Evolutionary conservation across 2,888 invertebrate species (phyloP).

Genomic region (Tenthredo livida): DNA sequence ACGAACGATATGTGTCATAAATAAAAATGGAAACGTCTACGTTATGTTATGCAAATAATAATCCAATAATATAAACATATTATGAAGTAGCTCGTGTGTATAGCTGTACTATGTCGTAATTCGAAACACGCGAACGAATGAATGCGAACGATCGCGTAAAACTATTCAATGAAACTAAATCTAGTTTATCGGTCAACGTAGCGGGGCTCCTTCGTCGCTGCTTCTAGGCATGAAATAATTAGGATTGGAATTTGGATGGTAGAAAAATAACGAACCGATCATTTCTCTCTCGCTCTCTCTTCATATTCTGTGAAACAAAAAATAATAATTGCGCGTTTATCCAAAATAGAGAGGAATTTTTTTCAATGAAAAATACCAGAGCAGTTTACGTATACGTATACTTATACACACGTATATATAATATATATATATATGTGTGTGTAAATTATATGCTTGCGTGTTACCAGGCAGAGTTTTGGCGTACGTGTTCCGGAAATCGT

Average conservation of each 20-base stretch:
- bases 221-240: neutral
- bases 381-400: too few relatives aligned
- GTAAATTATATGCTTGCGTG: neutral
- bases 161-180: constrained; percentile 23
- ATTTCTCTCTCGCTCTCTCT: too few relatives aligned
- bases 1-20: neutral
- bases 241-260: neutral
- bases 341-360: too few relatives aligned
- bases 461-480: constrained; percentile 30
- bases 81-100: neutral
- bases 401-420: too few relatives aligned
- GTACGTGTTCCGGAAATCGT: constrained; percentile 39
- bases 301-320: too few relatives aligned
- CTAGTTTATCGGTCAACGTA: neutral
- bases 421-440: neutral
- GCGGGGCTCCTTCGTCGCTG: neutral
- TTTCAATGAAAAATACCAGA: too few relatives aligned
- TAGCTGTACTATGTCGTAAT: neutral
- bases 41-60: neutral
- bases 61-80: neutral
- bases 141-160: neutral
- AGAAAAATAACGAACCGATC: too few relatives aligned
- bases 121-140: neutral
- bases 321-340: too few relatives aligned
- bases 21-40: too few relatives aligned